phyloP scores from a whole-genome alignment of 2,888 invertebrate genomes.

The Antheraea yamamai region DNA sequence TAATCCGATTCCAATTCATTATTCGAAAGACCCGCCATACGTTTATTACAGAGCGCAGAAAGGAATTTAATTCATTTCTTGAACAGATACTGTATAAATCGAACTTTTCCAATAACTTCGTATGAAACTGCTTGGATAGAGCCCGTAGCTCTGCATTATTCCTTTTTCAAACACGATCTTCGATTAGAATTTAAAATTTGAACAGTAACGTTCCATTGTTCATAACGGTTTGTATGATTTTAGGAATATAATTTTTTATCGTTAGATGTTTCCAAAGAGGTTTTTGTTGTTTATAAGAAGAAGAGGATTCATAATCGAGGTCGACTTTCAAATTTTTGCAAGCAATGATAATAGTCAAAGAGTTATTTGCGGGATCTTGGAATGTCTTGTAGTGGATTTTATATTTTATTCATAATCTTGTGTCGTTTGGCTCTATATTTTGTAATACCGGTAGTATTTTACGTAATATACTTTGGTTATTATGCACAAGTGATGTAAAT shows the following conservation, averaged over 20 bases:
- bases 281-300: not conserved
- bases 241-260: not conserved
- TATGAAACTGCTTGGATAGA: conserved; percentile 27
- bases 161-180: conserved; percentile 17
- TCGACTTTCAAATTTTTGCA: not conserved
- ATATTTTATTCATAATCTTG: no score
- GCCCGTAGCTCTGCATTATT: conserved; percentile 20
- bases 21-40: conserved; percentile 35
- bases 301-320: not conserved
- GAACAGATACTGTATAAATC: conserved; percentile 47
- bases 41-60: conserved; percentile 23
- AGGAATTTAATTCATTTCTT: conserved; percentile 37
- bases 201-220: conserved; percentile 29
- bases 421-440: no score
- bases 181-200: conserved; percentile 51
- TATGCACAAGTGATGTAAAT: no score
- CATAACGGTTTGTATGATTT: not conserved
- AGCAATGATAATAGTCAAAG: not conserved
- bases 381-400: no score
- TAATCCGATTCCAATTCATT: conserved; percentile 32
- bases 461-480: no score
- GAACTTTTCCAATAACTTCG: conserved; percentile 63
- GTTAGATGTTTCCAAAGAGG: not conserved
- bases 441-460: no score
- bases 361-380: no score